Conservation (phyloP, 1,140 invertebrate species). For the Apis cerana region DNA sequence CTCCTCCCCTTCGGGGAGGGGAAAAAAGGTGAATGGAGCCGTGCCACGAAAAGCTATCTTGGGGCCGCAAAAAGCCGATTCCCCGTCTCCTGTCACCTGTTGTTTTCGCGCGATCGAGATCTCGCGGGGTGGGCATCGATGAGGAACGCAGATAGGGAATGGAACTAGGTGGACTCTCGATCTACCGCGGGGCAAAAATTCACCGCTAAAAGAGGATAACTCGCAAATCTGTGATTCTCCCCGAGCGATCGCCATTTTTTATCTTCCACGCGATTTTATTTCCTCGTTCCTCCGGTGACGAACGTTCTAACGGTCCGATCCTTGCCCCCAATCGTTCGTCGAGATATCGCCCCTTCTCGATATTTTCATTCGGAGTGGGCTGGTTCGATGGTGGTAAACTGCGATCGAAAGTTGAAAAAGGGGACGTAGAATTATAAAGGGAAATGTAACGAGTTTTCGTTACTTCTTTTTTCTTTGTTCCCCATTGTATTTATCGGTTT, state of each 20-base stretch:
- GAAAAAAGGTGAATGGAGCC: not conserved
- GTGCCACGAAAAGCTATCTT: not conserved
- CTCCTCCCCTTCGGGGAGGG: not conserved
- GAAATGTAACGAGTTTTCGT: conserved; percentile 31
- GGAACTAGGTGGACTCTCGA: conserved; percentile 6
- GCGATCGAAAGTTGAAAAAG: not conserved
- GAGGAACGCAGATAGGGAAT: conserved; percentile 26
- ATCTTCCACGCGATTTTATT: not conserved
- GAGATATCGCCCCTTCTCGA: not conserved
- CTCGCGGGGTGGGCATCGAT: conserved; percentile 11
- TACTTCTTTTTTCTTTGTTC: not conserved
- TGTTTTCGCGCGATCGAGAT: conserved; percentile 10
- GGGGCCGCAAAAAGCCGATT: not conserved
- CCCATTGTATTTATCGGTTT: not conserved
- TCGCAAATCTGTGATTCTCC: not conserved
- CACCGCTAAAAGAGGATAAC: not conserved
- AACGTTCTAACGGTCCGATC: not conserved
- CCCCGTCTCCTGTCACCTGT: conserved; percentile 29
- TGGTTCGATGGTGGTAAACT: not conserved
- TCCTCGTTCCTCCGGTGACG: not conserved
- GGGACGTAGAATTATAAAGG: not conserved
- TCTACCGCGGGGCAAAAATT: conserved; percentile 25
- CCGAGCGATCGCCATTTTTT: not conserved
- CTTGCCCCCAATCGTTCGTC: not conserved
- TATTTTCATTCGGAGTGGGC: too few relatives aligned